phyloP scores from a whole-genome alignment of 1,140 invertebrate species.

The Orchesella cincta region DNA sequence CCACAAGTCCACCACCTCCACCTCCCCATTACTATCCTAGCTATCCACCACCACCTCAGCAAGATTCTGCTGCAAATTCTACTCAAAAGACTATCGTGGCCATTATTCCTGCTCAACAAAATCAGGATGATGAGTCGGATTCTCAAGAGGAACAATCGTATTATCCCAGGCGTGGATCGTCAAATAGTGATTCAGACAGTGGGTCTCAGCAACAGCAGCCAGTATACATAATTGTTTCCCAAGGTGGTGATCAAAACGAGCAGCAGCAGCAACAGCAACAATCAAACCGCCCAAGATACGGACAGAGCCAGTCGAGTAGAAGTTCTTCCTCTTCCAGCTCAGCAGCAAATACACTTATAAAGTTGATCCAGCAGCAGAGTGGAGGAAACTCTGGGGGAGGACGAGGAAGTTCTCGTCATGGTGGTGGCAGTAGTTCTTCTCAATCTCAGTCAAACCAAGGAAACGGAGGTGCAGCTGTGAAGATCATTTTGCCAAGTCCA shows the following conservation, averaged over 20 bases:
- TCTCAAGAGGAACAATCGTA: not conserved
- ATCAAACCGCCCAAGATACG: not conserved
- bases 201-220: not conserved
- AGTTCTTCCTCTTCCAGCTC: not conserved
- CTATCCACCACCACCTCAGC: not conserved
- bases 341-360: conserved; percentile 11
- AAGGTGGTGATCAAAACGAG: not conserved
- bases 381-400: not conserved
- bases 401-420: not conserved
- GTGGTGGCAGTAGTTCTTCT: not conserved
- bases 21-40: not conserved
- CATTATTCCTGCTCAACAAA: not conserved
- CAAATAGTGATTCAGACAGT: not conserved
- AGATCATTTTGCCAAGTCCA: conserved; percentile 18
- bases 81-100: not conserved
- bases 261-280: not conserved
- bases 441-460: not conserved
- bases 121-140: not conserved
- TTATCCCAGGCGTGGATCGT: not conserved
- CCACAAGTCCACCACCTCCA: not conserved
- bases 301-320: not conserved
- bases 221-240: conserved; percentile 22
- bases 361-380: not conserved
- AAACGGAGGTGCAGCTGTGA: not conserved
- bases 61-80: not conserved